These are phyloP conservation scores for Eupithecia tripunctaria DNA, from an alignment of 2,888 invertebrate genomes.

Conservation along the genomic window DNA sequence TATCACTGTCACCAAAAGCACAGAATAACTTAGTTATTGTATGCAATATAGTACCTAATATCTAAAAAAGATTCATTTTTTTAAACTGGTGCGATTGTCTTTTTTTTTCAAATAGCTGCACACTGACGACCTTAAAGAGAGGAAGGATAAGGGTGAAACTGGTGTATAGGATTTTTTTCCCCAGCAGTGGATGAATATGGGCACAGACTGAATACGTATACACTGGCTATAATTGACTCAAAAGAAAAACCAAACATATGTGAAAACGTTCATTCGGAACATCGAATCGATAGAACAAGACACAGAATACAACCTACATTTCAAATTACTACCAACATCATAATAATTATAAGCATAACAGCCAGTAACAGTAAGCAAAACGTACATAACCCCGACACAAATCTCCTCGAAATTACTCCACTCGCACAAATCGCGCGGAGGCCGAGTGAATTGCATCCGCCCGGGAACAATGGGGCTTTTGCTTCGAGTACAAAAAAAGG, in stretches of 20 bases:
- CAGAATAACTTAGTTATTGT: no score
- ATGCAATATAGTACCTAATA: not conserved
- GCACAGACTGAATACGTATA: not conserved
- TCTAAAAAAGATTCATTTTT: no score
- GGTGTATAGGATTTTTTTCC: not conserved
- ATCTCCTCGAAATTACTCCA: constrained; percentile 78
- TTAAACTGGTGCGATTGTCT: no score
- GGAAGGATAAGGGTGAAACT: no score
- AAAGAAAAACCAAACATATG: not conserved
- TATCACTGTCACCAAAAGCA: not conserved
- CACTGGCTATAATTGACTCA: not conserved
- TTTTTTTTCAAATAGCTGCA: no score
- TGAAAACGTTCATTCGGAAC: not conserved
- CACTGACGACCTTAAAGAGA: no score
- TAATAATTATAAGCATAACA: not conserved
- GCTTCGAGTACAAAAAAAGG: constrained; percentile 69
- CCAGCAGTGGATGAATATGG: not conserved
- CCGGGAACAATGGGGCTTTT: constrained; percentile 79
- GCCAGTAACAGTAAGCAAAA: not conserved
- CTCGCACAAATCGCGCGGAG: constrained; percentile 80
- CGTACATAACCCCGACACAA: constrained; percentile 55
- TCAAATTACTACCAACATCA: not conserved
- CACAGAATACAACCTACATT: not conserved
- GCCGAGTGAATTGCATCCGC: constrained; percentile 82
- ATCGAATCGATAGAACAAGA: not conserved